Evolutionary conservation across 2,113 vertebrate genomes (phyloP).

Genomic region (Dicrurus megarhynchus): DNA sequence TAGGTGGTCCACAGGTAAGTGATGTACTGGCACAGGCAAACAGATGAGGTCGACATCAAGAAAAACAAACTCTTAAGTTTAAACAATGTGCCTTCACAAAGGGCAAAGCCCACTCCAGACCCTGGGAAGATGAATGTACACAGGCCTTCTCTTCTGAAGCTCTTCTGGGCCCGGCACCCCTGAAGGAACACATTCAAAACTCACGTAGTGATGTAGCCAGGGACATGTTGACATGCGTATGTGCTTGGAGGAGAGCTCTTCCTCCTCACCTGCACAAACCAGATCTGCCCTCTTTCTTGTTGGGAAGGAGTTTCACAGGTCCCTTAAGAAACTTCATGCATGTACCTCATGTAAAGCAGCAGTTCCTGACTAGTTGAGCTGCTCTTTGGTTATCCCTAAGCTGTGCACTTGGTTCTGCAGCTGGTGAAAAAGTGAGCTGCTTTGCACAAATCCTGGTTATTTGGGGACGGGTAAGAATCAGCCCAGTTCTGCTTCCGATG

Average conservation of each 20-base stretch:
- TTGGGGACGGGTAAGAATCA: background rate
- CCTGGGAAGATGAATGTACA: rapidly evolving
- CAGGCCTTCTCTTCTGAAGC: background rate
- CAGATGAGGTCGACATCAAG: background rate
- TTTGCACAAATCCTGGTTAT: background rate
- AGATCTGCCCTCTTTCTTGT: background rate
- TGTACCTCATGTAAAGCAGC: background rate
- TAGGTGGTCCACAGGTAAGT: background rate
- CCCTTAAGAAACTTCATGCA: background rate
- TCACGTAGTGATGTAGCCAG: rapidly evolving
- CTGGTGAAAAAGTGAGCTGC: background rate
- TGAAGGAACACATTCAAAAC: background rate
- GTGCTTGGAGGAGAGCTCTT: background rate
- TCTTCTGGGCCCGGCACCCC: rapidly evolving
- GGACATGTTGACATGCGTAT: rapidly evolving
- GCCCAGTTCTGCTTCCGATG: background rate
- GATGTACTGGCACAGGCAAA: background rate
- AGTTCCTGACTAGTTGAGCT: background rate
- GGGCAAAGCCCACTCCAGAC: background rate
- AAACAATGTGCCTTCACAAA: background rate
- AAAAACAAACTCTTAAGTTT: background rate
- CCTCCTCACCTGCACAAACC: background rate
- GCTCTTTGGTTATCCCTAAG: background rate
- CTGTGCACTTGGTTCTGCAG: background rate
- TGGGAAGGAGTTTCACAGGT: background rate